Percentiles rank a stretch among this genome's conserved stretches.
phyloP scores from a whole-genome alignment of 1,140 invertebrate genomes.

The Bombus waltoni region DNA sequence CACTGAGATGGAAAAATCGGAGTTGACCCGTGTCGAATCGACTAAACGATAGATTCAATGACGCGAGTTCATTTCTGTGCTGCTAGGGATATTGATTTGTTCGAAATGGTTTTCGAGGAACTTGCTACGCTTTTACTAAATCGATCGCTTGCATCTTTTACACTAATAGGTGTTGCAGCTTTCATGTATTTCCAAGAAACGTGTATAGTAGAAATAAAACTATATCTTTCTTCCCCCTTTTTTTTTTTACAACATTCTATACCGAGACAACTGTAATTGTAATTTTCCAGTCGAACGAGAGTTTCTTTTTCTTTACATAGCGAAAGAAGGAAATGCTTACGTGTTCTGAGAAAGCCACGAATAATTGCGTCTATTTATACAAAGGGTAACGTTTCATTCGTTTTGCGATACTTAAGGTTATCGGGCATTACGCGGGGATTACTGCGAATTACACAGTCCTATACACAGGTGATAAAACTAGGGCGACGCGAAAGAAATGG shows the following conservation, averaged over 20 bases:
- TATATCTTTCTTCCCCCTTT: neutral
- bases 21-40: neutral
- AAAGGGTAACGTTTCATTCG: slow-evolving; percentile 4
- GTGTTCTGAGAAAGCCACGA: neutral
- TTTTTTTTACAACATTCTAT: neutral
- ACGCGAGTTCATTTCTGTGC: slow-evolving; percentile 12
- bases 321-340: neutral
- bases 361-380: slow-evolving; percentile 22
- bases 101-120: slow-evolving; percentile 21
- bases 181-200: neutral
- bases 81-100: slow-evolving; percentile 15
- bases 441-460: slow-evolving; percentile 32
- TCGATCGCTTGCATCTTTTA: slow-evolving; percentile 34
- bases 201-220: neutral
- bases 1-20: neutral
- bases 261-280: neutral
- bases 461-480: slow-evolving; percentile 9
- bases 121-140: neutral
- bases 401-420: slow-evolving; percentile 45
- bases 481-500: slow-evolving; percentile 14
- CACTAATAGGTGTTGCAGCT: neutral
- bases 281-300: neutral
- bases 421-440: slow-evolving; percentile 30
- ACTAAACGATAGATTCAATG: neutral
- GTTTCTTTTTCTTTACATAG: neutral